A percentile compares a stretch with the other conserved stretches of the same genome.
Evolutionary conservation across 2,113 vertebrate species (phyloP).

Genomic region (Ammospiza caudacuta): DNA sequence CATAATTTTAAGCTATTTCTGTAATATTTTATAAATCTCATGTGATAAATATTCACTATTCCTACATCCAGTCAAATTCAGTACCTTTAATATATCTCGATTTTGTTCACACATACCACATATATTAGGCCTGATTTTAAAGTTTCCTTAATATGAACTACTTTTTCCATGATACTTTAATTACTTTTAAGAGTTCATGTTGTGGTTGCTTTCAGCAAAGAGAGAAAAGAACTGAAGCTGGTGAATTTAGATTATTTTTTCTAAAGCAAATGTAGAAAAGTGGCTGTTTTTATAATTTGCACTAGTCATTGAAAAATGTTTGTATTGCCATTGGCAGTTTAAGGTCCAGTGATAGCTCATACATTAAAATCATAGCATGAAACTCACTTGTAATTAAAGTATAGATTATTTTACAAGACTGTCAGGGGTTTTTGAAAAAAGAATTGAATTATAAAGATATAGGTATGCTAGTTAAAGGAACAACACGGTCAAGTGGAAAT

Average conservation of each 20-base stretch:
- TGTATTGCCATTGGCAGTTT: background rate
- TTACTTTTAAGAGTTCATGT: background rate
- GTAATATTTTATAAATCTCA: background rate
- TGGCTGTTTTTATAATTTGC: background rate
- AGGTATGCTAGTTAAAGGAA: background rate
- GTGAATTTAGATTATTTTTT: background rate
- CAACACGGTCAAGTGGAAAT: background rate
- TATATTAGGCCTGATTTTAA: background rate
- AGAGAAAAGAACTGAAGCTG: background rate
- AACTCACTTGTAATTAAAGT: background rate
- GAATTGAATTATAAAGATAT: background rate
- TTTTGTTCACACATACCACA: background rate
- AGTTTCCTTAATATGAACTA: background rate
- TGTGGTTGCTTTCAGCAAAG: background rate
- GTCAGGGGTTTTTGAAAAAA: background rate
- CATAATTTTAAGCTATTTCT: background rate
- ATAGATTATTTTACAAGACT: background rate
- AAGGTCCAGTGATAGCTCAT: background rate
- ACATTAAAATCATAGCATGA: background rate
- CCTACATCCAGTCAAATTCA: background rate
- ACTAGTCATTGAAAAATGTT: background rate
- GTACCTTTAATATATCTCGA: background rate
- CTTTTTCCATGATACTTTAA: background rate
- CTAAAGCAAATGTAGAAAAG: background rate
- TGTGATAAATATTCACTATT: background rate